These are phyloP conservation scores for Pituophis catenifer DNA, from an alignment of 2,113 vertebrate genomes.

Conservation along the genomic window DNA sequence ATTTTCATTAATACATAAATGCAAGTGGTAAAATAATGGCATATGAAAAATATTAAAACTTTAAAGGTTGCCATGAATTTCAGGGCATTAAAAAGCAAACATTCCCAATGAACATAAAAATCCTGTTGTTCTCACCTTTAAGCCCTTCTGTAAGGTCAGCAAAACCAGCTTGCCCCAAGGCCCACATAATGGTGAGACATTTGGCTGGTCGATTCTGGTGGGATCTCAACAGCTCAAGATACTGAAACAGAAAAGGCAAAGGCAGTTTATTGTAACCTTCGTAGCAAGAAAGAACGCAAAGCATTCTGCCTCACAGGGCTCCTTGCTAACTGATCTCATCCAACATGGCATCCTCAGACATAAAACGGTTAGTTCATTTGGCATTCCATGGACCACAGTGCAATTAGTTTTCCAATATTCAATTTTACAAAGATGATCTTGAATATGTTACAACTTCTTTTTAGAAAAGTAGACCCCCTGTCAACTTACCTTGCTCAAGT, in stretches of 20 bases:
- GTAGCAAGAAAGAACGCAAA: not conserved
- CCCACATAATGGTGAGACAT: constrained; percentile 94
- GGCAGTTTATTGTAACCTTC: not conserved
- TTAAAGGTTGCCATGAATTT: not conserved
- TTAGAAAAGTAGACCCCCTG: not conserved
- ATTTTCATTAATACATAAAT: not conserved
- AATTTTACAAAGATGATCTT: not conserved
- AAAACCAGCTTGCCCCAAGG: constrained; percentile 89
- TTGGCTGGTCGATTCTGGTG: constrained; percentile 85
- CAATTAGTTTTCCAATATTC: not conserved
- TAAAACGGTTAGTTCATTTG: not conserved
- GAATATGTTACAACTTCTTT: not conserved
- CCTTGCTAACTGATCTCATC: not conserved
- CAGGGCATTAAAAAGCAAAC: not conserved
- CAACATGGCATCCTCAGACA: not conserved
- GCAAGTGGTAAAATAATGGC: not conserved
- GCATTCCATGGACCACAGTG: not conserved
- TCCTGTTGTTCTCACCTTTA: constrained; percentile 69
- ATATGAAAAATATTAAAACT: not conserved
- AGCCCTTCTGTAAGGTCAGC: constrained; percentile 86
- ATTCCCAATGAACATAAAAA: not conserved
- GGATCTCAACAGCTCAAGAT: constrained; percentile 87
- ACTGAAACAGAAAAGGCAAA: constrained; percentile 63
- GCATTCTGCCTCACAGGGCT: not conserved
- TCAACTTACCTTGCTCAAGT: constrained; percentile 82